Evolutionary conservation across 2,113 vertebrate species (phyloP).

Genomic region (Nannospalax galili): DNA sequence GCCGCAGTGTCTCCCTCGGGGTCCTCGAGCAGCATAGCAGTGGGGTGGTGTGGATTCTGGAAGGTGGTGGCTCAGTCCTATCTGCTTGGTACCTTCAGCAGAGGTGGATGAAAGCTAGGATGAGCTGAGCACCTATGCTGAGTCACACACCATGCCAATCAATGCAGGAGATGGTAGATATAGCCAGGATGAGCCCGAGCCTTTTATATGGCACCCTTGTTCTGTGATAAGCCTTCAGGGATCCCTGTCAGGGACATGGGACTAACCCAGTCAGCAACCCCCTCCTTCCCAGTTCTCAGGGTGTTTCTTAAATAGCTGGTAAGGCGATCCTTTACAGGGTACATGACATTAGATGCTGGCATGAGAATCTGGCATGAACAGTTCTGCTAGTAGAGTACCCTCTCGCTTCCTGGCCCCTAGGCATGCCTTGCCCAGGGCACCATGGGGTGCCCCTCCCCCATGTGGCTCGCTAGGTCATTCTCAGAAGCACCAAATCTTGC

Average conservation of each 20-base stretch:
- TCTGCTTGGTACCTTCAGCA: too few species aligned
- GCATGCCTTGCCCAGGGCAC: too few species aligned
- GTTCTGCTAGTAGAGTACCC: too few species aligned
- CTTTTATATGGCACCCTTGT: neutral
- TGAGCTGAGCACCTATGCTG: neutral
- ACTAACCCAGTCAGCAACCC: neutral
- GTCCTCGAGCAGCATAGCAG: accelerated
- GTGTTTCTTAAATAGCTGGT: too few species aligned
- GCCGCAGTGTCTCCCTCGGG: neutral
- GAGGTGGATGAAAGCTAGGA: neutral
- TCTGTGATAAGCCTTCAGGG: neutral
- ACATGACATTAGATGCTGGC: too few species aligned
- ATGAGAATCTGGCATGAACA: too few species aligned
- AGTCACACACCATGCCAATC: neutral
- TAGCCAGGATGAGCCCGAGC: neutral
- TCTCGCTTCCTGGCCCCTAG: too few species aligned
- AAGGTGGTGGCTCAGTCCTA: accelerated
- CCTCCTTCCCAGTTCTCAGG: neutral
- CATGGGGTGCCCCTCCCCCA: too few species aligned
- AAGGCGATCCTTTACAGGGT: too few species aligned
- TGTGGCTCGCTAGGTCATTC: neutral
- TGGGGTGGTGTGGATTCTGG: neutral
- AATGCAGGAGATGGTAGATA: accelerated
- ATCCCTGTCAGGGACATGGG: neutral
- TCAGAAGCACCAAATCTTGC: too few species aligned